A percentile compares a stretch with the other conserved stretches of the same genome.
Conservation (phyloP, 2,888 invertebrate species). For the Drosophila formosana region DNA sequence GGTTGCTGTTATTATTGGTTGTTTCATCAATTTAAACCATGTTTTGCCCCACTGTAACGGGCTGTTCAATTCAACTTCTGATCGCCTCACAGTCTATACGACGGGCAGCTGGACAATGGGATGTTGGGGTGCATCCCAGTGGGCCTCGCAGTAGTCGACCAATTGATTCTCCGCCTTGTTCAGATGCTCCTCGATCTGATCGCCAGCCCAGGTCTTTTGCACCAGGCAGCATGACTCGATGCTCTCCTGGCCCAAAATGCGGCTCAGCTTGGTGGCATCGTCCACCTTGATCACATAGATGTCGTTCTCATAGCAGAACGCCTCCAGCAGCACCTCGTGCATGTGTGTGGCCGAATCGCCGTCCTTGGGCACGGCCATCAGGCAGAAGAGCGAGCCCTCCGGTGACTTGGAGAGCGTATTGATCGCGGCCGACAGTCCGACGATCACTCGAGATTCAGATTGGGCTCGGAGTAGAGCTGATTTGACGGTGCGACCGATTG, state of each 20-base stretch:
- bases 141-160: constrained; percentile 89
- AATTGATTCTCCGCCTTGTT: constrained; percentile 88
- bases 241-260: constrained; percentile 86
- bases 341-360: constrained; percentile 92
- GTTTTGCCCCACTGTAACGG: constrained; percentile 66
- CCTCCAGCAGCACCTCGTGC: constrained; percentile 91
- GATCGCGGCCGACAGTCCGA: constrained; percentile 84
- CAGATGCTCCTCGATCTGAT: constrained; percentile 85
- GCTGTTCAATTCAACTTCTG: constrained; percentile 62
- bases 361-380: constrained; percentile 89
- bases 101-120: constrained; percentile 89
- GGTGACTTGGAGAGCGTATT: constrained; percentile 84
- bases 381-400: constrained; percentile 89
- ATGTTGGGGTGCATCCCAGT: constrained; percentile 88
- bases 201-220: constrained; percentile 84
- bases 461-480: constrained; percentile 83
- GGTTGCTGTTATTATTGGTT: constrained; percentile 48
- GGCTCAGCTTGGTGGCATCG: constrained; percentile 86
- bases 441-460: constrained; percentile 83
- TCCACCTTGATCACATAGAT: constrained; percentile 91
- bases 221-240: constrained; percentile 86
- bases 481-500: constrained; percentile 83
- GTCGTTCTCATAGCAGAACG: constrained; percentile 92
- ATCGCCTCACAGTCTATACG: constrained; percentile 85
- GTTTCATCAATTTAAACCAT: constrained; percentile 49